phyloP scores from a whole-genome alignment of 2,888 invertebrate species.

The Acronicta leporina region DNA sequence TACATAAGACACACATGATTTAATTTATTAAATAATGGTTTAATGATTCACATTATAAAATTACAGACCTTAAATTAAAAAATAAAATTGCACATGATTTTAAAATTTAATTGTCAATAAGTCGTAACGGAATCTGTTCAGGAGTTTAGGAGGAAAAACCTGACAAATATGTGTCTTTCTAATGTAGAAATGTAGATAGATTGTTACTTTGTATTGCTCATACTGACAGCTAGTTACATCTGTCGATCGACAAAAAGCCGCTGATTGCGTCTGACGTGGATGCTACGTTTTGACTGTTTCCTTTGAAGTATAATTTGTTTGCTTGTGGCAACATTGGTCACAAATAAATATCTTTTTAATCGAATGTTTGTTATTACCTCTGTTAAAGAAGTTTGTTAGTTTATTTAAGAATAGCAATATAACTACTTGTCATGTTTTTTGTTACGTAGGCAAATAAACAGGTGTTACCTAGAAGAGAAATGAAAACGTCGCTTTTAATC shows the following conservation, averaged over 20 bases:
- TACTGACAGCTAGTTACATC: conserved; percentile 28
- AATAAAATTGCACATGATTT: no score
- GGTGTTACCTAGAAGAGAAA: neutral
- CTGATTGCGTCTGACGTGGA: conserved; percentile 51
- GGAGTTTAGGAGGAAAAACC: conserved; percentile 7
- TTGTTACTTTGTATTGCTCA: conserved; percentile 1
- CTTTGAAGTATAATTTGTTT: conserved; percentile 55
- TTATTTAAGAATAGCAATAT: conserved; percentile 15
- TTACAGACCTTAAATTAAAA: no score
- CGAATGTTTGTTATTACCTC: conserved; percentile 50
- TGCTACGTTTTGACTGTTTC: conserved; percentile 33
- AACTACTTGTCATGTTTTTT: conserved; percentile 17
- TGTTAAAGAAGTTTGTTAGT: conserved; percentile 31
- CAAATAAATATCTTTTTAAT: conserved; percentile 42
- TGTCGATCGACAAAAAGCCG: conserved; percentile 25
- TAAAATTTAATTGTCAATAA: neutral
- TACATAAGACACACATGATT: no score
- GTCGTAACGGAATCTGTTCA: conserved; percentile 1
- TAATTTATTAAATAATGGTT: no score
- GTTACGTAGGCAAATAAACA: neutral
- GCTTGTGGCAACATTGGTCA: conserved; percentile 32
- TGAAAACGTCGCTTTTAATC: neutral
- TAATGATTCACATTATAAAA: no score
- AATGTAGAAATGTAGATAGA: neutral
- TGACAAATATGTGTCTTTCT: neutral